Conservation (phyloP, 2,888 invertebrate species). For the Congeria kusceri region DNA sequence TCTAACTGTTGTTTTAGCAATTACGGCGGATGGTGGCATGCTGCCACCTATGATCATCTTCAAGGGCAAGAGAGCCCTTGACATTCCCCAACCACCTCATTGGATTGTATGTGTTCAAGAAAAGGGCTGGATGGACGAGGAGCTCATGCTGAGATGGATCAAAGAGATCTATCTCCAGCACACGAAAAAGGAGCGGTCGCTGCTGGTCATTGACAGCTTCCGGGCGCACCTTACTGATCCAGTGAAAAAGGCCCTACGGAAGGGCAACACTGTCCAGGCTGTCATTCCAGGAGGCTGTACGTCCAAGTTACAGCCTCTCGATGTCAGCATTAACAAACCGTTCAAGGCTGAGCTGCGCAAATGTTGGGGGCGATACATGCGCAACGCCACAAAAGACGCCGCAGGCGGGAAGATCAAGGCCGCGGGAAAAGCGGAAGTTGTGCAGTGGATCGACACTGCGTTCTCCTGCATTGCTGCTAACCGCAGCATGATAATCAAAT, state of each 20-base stretch:
- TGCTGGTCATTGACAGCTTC: constrained; percentile 44
- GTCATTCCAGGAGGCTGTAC: constrained; percentile 46
- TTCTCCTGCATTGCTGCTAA: no score
- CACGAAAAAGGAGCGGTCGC: constrained; percentile 27
- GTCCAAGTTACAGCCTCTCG: constrained; percentile 37
- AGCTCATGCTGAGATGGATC: constrained; percentile 33
- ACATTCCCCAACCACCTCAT: constrained; percentile 1
- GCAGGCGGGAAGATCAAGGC: no score
- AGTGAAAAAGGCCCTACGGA: constrained; percentile 18
- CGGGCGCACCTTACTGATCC: constrained; percentile 30
- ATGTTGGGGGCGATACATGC: no score
- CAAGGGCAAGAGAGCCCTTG: constrained; percentile 34
- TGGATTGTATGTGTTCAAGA: constrained; percentile 34
- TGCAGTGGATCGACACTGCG: no score
- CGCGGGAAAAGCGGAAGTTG: no score
- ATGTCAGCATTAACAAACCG: constrained; percentile 43
- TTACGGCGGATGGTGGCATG: constrained; percentile 5
- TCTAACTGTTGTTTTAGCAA: constrained; percentile 32
- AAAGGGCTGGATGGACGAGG: constrained; percentile 44
- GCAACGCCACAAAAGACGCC: no score
- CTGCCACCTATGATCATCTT: constrained; percentile 45
- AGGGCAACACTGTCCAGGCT: constrained; percentile 20
- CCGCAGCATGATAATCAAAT: no score
- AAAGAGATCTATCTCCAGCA: constrained; percentile 14
- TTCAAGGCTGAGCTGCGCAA: no score